A percentile compares a stretch with the other conserved stretches of the same genome.
Evolutionary conservation across 2,113 vertebrate species (phyloP).

Genomic region (Scophthalmus maximus): DNA sequence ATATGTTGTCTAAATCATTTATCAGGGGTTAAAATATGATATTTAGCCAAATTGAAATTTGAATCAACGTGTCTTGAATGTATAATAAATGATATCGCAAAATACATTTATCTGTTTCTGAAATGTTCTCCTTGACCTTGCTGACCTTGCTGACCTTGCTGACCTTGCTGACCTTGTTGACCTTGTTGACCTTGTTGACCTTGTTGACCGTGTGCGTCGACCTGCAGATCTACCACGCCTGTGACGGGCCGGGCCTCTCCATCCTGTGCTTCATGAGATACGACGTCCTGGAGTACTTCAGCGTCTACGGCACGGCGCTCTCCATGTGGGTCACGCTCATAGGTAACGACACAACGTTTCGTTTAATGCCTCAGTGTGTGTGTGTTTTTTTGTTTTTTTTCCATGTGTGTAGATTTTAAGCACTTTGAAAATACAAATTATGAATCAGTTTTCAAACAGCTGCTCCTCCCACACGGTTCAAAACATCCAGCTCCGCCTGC

Average conservation of each 20-base stretch:
- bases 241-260: slow-evolving; percentile 88
- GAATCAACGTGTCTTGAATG: too few species aligned
- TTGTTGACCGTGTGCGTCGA: neutral
- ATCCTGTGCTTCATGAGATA: slow-evolving; percentile 93
- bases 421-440: neutral
- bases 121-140: too few species aligned
- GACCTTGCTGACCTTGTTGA: too few species aligned
- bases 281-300: slow-evolving; percentile 95
- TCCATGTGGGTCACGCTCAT: slow-evolving; percentile 98
- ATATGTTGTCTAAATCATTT: too few species aligned
- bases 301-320: slow-evolving; percentile 91
- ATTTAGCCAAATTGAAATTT: too few species aligned
- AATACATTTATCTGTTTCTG: too few species aligned
- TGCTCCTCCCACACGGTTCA: neutral
- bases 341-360: slow-evolving; percentile 82
- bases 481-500: slow-evolving; percentile 6
- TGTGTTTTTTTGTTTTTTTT: too few species aligned
- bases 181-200: too few species aligned
- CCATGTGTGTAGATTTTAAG: neutral
- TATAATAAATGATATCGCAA: too few species aligned
- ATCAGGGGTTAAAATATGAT: too few species aligned
- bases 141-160: too few species aligned
- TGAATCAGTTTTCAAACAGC: neutral
- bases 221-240: slow-evolving; percentile 87
- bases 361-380: too few species aligned